phyloP scores from a whole-genome alignment of 2,113 vertebrate species.

The Trachemys scripta region DNA sequence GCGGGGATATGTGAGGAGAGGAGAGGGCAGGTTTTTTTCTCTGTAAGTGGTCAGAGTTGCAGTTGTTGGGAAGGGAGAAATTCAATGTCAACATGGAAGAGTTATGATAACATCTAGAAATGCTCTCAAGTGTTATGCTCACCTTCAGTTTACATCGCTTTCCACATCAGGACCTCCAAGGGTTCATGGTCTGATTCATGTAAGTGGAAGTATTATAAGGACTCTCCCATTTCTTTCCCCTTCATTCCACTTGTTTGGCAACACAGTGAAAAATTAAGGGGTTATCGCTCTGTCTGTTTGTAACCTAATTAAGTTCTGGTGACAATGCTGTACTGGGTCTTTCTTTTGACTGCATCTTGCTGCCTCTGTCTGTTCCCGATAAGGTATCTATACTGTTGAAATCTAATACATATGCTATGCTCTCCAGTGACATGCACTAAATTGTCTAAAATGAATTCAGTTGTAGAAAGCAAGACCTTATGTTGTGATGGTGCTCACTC shows the following conservation, averaged over 20 bases:
- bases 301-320: neutral
- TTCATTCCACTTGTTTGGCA: neutral
- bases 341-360: neutral
- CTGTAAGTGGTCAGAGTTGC: neutral
- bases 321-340: neutral
- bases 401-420: neutral
- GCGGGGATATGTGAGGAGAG: neutral
- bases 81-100: neutral
- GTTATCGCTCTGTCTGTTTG: neutral
- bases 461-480: neutral
- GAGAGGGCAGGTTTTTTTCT: neutral
- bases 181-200: neutral
- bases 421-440: neutral
- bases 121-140: neutral
- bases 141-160: neutral
- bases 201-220: neutral
- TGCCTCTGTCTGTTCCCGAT: neutral
- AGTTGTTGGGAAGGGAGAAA: neutral
- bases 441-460: neutral
- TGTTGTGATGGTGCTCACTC: neutral
- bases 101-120: neutral
- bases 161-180: neutral
- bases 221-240: neutral
- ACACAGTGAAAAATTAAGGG: neutral
- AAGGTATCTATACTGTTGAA: neutral